Evolutionary conservation across 2,888 invertebrate species (phyloP).

Genomic region (Leptopilina drosophilae): DNA sequence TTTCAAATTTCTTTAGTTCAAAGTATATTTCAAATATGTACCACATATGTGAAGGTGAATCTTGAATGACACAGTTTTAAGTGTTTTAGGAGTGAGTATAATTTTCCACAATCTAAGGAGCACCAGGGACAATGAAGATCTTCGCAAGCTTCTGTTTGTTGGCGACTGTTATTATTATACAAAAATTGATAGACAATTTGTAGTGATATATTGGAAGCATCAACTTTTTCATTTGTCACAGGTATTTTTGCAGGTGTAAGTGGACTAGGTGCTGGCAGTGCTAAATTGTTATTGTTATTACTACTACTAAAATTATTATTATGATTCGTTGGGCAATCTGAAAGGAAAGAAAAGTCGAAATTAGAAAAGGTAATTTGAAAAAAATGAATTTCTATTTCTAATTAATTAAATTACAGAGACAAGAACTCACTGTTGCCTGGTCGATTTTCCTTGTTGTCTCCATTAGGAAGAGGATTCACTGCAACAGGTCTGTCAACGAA

Average conservation of each 20-base stretch:
- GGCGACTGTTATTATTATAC: slow-evolving; percentile 95
- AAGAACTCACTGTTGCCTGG: slow-evolving; percentile 71
- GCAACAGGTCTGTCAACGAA: slow-evolving; percentile 83
- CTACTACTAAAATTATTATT: slow-evolving; percentile 72
- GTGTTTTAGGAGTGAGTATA: slow-evolving; percentile 95
- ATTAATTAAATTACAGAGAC: slow-evolving; percentile 42
- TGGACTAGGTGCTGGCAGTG: slow-evolving; percentile 73
- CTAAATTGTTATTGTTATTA: slow-evolving; percentile 70
- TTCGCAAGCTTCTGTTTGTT: slow-evolving; percentile 96
- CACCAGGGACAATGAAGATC: slow-evolving; percentile 98
- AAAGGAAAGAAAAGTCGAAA: slow-evolving; percentile 51
- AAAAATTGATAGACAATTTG: slow-evolving; percentile 97
- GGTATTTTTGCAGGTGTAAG: slow-evolving; percentile 71
- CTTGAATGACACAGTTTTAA: slow-evolving; percentile 95
- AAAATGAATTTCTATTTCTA: background rate
- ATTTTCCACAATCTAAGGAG: slow-evolving; percentile 89
- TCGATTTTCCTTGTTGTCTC: slow-evolving; percentile 77
- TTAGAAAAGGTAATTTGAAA: background rate
- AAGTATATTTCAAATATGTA: slow-evolving; percentile 77
- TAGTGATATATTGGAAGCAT: slow-evolving; percentile 77
- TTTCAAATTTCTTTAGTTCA: too few species aligned
- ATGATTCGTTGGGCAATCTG: slow-evolving; percentile 70
- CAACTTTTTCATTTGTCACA: slow-evolving; percentile 66
- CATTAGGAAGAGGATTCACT: slow-evolving; percentile 69
- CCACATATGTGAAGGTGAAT: slow-evolving; percentile 94